These are phyloP conservation scores for Prietella phreatophila DNA, from an alignment of 2,113 vertebrate genomes.

Conservation along the genomic window DNA sequence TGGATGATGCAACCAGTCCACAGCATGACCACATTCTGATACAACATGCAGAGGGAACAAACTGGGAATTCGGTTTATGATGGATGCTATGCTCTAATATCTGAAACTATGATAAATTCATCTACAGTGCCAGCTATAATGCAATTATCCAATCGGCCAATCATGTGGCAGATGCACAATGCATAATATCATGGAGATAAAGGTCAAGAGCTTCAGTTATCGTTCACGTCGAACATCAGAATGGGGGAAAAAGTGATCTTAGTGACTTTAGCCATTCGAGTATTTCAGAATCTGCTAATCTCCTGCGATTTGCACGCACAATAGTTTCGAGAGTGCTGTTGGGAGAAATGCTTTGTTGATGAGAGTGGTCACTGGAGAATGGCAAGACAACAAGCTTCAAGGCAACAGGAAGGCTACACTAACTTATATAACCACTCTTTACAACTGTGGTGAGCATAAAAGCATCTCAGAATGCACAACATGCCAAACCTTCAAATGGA, in stretches of 20 bases:
- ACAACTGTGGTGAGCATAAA: background rate
- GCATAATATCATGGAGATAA: background rate
- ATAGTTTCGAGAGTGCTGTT: background rate
- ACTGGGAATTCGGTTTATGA: constrained; percentile 15
- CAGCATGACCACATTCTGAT: constrained; percentile 45
- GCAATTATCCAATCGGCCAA: background rate
- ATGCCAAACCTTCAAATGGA: background rate
- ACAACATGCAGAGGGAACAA: constrained; percentile 9
- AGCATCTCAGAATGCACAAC: background rate
- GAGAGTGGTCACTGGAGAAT: background rate
- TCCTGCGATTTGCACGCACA: too few species aligned
- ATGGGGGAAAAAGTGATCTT: background rate
- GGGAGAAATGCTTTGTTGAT: too few species aligned
- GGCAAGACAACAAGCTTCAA: background rate
- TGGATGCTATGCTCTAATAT: background rate
- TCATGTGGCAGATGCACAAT: background rate
- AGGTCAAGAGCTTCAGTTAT: background rate
- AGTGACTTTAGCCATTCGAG: background rate
- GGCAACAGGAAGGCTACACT: background rate
- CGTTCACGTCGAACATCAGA: background rate
- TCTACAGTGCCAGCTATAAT: background rate
- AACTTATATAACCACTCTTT: background rate
- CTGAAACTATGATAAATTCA: background rate
- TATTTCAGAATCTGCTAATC: background rate
- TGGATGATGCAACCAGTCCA: constrained; percentile 56